A percentile compares a stretch with the other conserved stretches of the same genome.
These are phyloP conservation scores for Columba livia DNA, from an alignment of 2,113 vertebrate species.

Conservation along the genomic window DNA sequence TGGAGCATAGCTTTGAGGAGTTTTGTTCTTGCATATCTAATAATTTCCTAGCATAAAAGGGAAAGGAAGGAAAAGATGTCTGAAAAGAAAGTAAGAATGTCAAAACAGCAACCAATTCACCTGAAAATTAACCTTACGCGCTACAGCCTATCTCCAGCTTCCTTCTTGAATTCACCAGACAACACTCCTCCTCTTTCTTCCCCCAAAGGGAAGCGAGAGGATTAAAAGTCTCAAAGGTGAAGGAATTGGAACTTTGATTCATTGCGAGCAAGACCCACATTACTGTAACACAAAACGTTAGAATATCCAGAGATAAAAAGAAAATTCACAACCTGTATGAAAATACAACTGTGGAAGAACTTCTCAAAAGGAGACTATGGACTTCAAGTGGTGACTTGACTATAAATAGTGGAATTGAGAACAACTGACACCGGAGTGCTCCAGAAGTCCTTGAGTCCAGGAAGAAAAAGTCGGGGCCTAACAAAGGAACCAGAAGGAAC, in stretches of 20 bases:
- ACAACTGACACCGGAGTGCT: not conserved
- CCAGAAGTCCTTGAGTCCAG: not conserved
- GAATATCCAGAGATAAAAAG: not conserved
- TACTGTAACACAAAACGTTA: not conserved
- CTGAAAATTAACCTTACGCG: conserved; percentile 45
- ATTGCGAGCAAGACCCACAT: not conserved
- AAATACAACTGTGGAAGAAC: not conserved
- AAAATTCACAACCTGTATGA: not conserved
- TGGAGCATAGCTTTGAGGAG: conserved; percentile 5
- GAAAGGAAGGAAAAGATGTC: not conserved
- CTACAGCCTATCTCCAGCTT: not conserved
- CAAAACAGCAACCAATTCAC: not conserved
- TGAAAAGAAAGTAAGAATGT: conserved; percentile 17
- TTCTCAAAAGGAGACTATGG: not conserved
- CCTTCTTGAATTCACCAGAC: not conserved
- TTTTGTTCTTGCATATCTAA: conserved; percentile 40
- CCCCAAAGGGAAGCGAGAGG: not conserved
- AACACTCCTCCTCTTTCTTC: not conserved
- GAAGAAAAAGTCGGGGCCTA: not conserved
- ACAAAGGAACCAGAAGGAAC: not conserved
- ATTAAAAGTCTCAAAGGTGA: not conserved
- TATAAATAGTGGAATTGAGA: not conserved
- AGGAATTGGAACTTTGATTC: not conserved
- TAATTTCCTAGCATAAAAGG: conserved; percentile 8
- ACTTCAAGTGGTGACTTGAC: not conserved